Evolutionary conservation across 2,797 vertebrate genomes (phyloP).

Genomic region (Sebastes matsubarae): DNA sequence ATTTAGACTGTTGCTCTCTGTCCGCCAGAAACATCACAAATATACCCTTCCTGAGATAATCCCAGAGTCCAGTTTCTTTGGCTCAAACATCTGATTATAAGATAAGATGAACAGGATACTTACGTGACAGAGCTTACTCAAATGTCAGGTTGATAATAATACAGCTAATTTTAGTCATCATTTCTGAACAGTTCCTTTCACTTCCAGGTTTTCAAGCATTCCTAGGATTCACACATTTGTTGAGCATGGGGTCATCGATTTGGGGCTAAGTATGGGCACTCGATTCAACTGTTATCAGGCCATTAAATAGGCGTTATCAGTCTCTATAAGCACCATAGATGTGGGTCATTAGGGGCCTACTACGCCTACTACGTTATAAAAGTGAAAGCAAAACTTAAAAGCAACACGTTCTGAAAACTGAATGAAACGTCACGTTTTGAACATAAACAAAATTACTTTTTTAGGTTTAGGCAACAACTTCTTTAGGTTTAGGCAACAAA

Average conservation of each 20-base stretch:
- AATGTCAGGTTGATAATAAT: background rate
- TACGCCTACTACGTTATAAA: too few species aligned
- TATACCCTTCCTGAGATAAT: slow-evolving; percentile 3
- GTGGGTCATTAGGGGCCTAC: too few species aligned
- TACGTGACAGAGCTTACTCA: too few species aligned
- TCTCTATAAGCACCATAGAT: too few species aligned
- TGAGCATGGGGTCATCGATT: background rate
- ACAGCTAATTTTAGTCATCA: background rate
- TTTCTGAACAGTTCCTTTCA: background rate
- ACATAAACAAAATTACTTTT: too few species aligned
- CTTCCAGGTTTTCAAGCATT: slow-evolving; percentile 16
- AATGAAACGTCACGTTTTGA: too few species aligned
- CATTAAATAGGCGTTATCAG: too few species aligned
- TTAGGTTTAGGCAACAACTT: too few species aligned
- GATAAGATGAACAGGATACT: background rate
- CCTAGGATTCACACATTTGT: background rate
- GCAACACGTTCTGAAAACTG: too few species aligned
- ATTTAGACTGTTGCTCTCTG: slow-evolving; percentile 9
- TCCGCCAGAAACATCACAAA: slow-evolving; percentile 24
- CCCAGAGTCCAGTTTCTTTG: background rate
- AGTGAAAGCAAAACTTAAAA: too few species aligned
- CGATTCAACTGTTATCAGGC: too few species aligned
- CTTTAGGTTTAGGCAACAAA: too few species aligned
- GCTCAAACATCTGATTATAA: background rate
- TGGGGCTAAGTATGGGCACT: background rate